Evolutionary conservation across 2,113 vertebrate species (phyloP).

Genomic region (Cettia cetti): DNA sequence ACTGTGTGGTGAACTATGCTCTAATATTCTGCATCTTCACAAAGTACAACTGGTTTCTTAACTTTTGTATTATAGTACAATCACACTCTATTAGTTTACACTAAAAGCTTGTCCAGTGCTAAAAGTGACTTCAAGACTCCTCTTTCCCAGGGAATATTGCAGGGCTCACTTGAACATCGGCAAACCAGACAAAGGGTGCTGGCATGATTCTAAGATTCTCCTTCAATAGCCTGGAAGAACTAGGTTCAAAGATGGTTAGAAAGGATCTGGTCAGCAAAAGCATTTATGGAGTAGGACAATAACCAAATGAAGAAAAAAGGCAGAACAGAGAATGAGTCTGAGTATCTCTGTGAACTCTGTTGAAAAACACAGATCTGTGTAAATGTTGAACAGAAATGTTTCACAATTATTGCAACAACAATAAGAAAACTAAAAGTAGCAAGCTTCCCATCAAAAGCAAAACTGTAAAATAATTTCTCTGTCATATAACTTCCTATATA

Average conservation of each 20-base stretch:
- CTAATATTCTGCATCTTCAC: neutral
- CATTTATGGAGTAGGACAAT: neutral
- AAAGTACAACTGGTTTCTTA: neutral
- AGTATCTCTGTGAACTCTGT: neutral
- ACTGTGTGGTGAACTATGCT: neutral
- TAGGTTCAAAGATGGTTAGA: neutral
- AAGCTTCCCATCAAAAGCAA: neutral
- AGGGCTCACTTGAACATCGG: neutral
- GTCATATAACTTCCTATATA: neutral
- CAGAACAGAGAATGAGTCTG: neutral
- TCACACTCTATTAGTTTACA: neutral
- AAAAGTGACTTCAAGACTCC: neutral
- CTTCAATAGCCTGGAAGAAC: neutral
- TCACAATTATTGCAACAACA: neutral
- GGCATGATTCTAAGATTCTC: neutral
- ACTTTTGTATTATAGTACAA: neutral
- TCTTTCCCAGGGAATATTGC: neutral
- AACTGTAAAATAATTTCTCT: neutral
- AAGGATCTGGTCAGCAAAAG: neutral
- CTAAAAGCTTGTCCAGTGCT: neutral
- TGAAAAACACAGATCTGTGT: neutral
- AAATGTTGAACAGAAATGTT: neutral
- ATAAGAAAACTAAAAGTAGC: neutral
- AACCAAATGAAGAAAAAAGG: neutral
- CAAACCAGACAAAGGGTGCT: neutral